Base-by-base conservation (phyloP, 1,140 invertebrate genomes). In the Aphidius ervi region DNA sequence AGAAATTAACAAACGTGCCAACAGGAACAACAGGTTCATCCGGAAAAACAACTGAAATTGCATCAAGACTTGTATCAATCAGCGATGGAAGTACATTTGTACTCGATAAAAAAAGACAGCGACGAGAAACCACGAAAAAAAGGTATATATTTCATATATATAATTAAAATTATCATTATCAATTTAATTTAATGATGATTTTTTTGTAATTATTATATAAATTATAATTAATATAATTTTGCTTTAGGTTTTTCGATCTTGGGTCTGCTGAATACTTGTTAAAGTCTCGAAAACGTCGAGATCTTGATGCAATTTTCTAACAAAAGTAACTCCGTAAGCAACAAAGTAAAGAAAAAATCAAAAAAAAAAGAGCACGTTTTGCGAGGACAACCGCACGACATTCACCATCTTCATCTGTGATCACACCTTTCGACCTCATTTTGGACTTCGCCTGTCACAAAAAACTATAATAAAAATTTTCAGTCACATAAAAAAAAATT, bases 331-430 rank as follows among this genome's bases (percentile, higher is more conserved):
- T 16, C 9, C 45, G 20, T 5, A 23, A 52, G 23, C 23, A 56
- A 45, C 9, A 10, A 43, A 43, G 9, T 10, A 43, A 43, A 16
- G 10, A 62, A 58, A 53, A 56, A 57, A n/a, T 47, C 0, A 54
- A 60, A 53, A 57, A 61, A 70, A 76, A 68, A 72, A 66, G 65
- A 56, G 62, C 61, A 67, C 67, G 56, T 60, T 23, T 63, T 62
- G 67, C 65, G 68, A 70, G 70, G 73, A 77, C 77, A 79, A 79
- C 77, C 77, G 78, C 77, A 80, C 78, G 75, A 74, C 66, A 70
- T 66, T 73, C 73, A 74, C 78, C 73, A 70, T 67, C 71, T 31
- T 75, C 76, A 80, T 78, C 71, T 77, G 74, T 78, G 75, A 80
- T 77, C 76, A 80, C 75, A 80, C 72, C 57, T 79, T 80, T 79